Conservation (phyloP, 2,113 vertebrate genomes). For the Leuciscus idus region DNA sequence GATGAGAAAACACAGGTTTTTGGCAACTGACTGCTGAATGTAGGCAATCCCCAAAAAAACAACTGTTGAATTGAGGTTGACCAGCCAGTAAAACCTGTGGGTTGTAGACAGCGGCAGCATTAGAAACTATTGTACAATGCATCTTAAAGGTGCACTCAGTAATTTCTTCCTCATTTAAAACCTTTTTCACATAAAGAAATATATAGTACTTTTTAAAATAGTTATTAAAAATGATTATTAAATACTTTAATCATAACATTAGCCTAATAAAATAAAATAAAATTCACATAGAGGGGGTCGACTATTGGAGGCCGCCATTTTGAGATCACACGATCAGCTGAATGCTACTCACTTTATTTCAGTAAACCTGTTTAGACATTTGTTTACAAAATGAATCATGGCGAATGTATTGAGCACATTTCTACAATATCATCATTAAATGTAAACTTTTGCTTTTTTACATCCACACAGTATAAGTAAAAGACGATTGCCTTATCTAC, state of each 20-base stretch:
- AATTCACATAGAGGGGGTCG: neutral
- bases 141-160: neutral
- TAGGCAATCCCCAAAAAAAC: slow-evolving; percentile 92
- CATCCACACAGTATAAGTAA: neutral
- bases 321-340: neutral
- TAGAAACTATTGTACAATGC: neutral
- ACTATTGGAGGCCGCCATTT: neutral
- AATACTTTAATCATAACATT: neutral
- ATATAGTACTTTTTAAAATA: neutral
- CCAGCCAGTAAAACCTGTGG: slow-evolving; percentile 89
- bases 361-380: neutral
- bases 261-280: neutral
- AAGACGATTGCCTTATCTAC: neutral
- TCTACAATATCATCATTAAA: neutral
- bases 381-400: neutral
- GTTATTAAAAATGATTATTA: no score
- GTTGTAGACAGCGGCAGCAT: slow-evolving; percentile 40
- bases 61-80: slow-evolving; percentile 84
- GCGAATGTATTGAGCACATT: neutral
- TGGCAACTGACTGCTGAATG: slow-evolving; percentile 85
- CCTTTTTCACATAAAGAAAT: neutral
- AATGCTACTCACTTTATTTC: neutral
- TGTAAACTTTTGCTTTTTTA: neutral
- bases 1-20: slow-evolving; percentile 86
- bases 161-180: neutral